Evolutionary conservation across 2,888 invertebrate species (phyloP).

Genomic region (Pinctada fucata): DNA sequence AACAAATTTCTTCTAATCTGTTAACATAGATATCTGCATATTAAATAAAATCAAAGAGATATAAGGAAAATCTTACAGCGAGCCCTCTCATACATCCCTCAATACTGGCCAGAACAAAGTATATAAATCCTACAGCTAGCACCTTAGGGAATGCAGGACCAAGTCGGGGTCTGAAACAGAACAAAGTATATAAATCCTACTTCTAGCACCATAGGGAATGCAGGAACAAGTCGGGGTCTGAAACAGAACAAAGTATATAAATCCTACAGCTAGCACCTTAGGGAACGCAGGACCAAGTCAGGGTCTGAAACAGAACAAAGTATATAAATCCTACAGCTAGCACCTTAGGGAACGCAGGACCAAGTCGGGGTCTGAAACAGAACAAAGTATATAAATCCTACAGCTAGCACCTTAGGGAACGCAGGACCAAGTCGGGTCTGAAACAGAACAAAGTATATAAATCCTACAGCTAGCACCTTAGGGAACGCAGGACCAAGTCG

Average conservation of each 20-base stretch:
- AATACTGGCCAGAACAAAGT: slow-evolving; percentile 89
- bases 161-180: slow-evolving; percentile 84
- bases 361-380: slow-evolving; percentile 84
- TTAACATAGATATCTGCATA: no score
- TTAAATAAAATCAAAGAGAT: neutral
- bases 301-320: slow-evolving; percentile 79
- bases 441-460: slow-evolving; percentile 86
- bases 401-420: no score
- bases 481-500: slow-evolving; percentile 92
- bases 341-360: slow-evolving; percentile 91
- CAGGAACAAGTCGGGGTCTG: slow-evolving; percentile 89
- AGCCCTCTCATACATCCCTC: slow-evolving; percentile 90
- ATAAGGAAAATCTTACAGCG: slow-evolving; percentile 67
- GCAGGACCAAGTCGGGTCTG: no score
- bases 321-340: slow-evolving; percentile 90
- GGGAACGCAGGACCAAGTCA: slow-evolving; percentile 92
- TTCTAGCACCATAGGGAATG: slow-evolving; percentile 91
- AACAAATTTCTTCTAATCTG: no score
- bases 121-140: slow-evolving; percentile 88
- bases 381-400: no score
- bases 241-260: slow-evolving; percentile 80
- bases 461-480: slow-evolving; percentile 90
- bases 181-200: slow-evolving; percentile 90
- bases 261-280: slow-evolving; percentile 90
- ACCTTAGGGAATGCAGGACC: slow-evolving; percentile 93